phyloP scores from a whole-genome alignment of 2,113 vertebrate genomes.

The Otolemur garnettii region DNA sequence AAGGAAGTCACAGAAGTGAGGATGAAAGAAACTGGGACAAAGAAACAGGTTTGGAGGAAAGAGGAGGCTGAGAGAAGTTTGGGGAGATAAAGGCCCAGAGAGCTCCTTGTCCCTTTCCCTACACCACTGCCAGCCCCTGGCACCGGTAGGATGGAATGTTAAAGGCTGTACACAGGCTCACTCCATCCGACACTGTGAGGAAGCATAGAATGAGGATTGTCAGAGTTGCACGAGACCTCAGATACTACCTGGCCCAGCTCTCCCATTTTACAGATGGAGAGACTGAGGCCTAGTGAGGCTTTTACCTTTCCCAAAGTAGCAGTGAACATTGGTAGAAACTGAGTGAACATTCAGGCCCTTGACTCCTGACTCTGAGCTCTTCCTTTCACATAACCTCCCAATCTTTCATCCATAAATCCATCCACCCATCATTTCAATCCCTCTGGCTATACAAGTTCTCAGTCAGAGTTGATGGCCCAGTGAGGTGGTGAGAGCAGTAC shows the following conservation, averaged over 20 bases:
- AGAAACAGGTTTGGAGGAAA: neutral
- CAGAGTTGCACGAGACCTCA: neutral
- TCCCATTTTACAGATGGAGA: constrained; percentile 22
- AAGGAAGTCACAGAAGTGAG: neutral
- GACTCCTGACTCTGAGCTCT: neutral
- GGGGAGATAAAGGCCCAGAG: neutral
- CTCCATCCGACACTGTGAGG: neutral
- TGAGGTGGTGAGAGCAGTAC: neutral
- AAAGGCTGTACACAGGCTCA: neutral
- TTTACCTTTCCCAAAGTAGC: neutral
- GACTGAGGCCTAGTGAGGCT: neutral
- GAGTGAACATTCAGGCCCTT: neutral
- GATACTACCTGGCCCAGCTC: neutral
- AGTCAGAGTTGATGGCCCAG: neutral
- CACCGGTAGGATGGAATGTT: rapidly evolving
- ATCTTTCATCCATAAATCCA: too few species aligned
- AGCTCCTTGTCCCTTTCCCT: neutral
- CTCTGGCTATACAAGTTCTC: neutral
- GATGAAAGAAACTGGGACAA: neutral
- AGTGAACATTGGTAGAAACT: neutral
- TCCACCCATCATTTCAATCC: neutral
- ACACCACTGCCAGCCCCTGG: neutral
- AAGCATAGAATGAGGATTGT: neutral
- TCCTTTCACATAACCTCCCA: neutral
- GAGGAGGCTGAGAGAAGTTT: neutral